Conservation (phyloP, 2,113 vertebrate genomes). For the Physeter macrocephalus region DNA sequence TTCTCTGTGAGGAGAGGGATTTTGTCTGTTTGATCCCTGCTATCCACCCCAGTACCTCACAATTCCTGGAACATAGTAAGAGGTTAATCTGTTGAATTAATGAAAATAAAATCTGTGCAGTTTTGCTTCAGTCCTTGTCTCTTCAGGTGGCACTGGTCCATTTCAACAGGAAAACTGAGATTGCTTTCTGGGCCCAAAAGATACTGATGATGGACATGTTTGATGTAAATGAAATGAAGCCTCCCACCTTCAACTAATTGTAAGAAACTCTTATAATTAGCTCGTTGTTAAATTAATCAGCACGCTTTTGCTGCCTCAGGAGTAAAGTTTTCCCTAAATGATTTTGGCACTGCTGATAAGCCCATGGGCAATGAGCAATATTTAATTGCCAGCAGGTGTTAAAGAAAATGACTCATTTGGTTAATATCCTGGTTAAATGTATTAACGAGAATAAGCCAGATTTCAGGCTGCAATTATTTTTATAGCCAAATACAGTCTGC, state of each 20-base stretch:
- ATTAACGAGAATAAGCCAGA: not conserved
- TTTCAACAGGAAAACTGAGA: constrained; percentile 25
- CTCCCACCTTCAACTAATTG: constrained; percentile 38
- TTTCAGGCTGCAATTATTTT: constrained; percentile 2
- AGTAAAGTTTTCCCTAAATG: constrained; percentile 52
- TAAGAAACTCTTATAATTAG: constrained; percentile 55
- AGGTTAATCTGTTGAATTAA: constrained; percentile 29
- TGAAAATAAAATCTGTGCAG: not conserved
- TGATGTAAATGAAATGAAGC: constrained; percentile 51
- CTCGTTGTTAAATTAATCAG: constrained; percentile 56
- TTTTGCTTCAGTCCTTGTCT: not conserved
- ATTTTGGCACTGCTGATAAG: constrained; percentile 39
- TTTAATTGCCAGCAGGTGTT: constrained; percentile 6
- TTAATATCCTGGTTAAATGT: constrained; percentile 19
- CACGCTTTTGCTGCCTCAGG: constrained; percentile 37
- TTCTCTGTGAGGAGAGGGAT: not conserved
- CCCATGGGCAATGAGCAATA: not conserved
- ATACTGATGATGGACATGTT: constrained; percentile 36
- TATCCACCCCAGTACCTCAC: not conserved
- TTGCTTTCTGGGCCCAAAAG: constrained; percentile 38
- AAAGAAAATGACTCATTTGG: constrained; percentile 38
- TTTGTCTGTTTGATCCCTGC: constrained; percentile 22
- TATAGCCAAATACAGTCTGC: not conserved
- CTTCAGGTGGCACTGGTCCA: not conserved
- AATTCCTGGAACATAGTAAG: constrained; percentile 5